Percentiles rank a stretch among this genome's conserved stretches.
Evolutionary conservation across 2,888 invertebrate genomes (phyloP).

Genomic region (Bedellia somnulentella): DNA sequence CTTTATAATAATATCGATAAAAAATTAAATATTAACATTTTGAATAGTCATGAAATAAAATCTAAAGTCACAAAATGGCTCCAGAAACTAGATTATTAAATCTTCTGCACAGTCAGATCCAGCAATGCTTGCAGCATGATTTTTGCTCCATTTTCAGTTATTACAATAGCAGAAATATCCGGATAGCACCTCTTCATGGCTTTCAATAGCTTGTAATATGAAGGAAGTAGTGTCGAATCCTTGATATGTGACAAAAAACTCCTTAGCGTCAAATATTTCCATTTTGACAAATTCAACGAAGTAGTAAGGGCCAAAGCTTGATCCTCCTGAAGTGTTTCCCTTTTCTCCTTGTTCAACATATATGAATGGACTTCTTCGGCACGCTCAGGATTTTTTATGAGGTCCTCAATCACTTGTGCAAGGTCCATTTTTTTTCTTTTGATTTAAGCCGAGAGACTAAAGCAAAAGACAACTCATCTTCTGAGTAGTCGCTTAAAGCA

Average conservation of each 20-base stretch:
- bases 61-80: too few relatives aligned
- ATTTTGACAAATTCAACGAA: constrained; percentile 1
- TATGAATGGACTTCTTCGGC: not conserved
- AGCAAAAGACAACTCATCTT: constrained; percentile 1
- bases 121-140: not conserved
- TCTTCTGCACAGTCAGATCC: not conserved
- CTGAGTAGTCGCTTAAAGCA: not conserved
- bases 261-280: not conserved
- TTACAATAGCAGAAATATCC: too few relatives aligned
- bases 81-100: too few relatives aligned
- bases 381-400: not conserved
- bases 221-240: not conserved
- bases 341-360: not conserved
- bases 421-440: not conserved
- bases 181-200: not conserved
- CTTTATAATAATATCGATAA: too few relatives aligned
- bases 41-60: too few relatives aligned
- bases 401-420: not conserved
- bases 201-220: not conserved
- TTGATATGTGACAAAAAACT: not conserved
- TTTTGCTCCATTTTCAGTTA: not conserved
- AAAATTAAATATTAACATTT: constrained; percentile 15
- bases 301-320: not conserved
- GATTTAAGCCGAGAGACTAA: not conserved
- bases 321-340: not conserved